These are phyloP conservation scores for Drosophila bocki DNA, from an alignment of 1,140 invertebrate genomes.

Conservation along the genomic window DNA sequence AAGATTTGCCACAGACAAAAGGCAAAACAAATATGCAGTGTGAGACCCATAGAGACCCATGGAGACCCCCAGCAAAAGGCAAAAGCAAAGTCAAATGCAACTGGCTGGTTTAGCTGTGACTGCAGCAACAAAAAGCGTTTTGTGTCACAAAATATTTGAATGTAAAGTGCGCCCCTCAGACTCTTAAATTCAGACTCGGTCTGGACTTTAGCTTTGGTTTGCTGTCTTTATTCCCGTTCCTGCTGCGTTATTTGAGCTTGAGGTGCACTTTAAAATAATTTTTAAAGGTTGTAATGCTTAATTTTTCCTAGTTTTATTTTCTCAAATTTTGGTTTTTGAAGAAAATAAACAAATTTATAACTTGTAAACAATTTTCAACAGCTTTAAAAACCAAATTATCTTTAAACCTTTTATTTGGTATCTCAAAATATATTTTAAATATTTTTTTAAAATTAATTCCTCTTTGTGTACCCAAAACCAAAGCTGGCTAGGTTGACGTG, in stretches of 20 bases:
- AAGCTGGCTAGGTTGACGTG: slow-evolving; percentile 56
- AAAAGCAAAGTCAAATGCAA: slow-evolving; percentile 36
- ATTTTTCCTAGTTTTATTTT: too few species aligned
- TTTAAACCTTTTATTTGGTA: too few species aligned
- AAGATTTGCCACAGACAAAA: slow-evolving; percentile 67
- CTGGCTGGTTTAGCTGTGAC: neutral
- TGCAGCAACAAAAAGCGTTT: slow-evolving; percentile 65
- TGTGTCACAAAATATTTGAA: slow-evolving; percentile 83
- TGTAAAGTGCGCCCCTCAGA: slow-evolving; percentile 74
- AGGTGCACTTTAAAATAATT: neutral
- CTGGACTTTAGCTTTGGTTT: slow-evolving; percentile 48
- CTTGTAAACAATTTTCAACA: too few species aligned
- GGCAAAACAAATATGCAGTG: slow-evolving; percentile 65
- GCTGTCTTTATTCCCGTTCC: slow-evolving; percentile 73
- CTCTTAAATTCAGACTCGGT: slow-evolving; percentile 42
- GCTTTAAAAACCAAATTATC: neutral
- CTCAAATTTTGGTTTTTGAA: neutral
- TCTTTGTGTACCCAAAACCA: neutral
- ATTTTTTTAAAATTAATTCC: neutral
- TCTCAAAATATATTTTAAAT: neutral
- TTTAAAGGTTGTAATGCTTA: neutral
- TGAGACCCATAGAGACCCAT: slow-evolving; percentile 27
- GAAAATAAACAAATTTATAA: too few species aligned
- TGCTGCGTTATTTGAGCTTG: slow-evolving; percentile 13
- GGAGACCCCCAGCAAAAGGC: slow-evolving; percentile 44